Percentiles rank a stretch among this genome's conserved stretches.
These are phyloP conservation scores for Chloroceryle aenea DNA, from an alignment of 2,113 vertebrate genomes.

Conservation along the genomic window DNA sequence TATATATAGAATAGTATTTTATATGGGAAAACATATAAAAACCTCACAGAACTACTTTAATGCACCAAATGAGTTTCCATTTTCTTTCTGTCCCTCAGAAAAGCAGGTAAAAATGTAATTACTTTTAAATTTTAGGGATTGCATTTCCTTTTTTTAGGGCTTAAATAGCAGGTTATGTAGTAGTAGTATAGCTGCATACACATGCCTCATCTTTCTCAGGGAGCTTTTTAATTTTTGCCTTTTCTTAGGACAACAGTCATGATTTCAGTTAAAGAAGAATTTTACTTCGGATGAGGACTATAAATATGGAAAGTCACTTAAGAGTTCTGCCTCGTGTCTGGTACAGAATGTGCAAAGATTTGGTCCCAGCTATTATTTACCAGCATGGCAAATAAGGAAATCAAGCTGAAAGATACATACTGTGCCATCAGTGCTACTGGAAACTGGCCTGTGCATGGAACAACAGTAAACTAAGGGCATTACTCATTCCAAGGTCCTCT, in stretches of 20 bases:
- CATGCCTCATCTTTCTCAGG: not conserved
- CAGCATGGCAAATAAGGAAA: not conserved
- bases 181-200: not conserved
- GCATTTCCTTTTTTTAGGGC: not conserved
- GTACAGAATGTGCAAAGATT: not conserved
- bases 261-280: not conserved
- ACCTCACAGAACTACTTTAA: fast-evolving
- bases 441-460: not conserved
- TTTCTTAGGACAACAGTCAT: not conserved
- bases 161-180: not conserved
- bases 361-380: not conserved
- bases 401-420: not conserved
- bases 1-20: not conserved
- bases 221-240: not conserved
- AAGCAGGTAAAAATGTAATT: not conserved
- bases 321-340: not conserved
- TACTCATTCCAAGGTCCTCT: not conserved
- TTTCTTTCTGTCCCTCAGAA: not conserved
- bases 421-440: not conserved
- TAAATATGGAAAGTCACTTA: not conserved
- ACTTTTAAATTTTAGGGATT: not conserved
- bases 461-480: not conserved
- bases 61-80: not conserved
- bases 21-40: not conserved
- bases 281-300: not conserved